Base-by-base conservation (phyloP, 2,888 invertebrate genomes). In the Allygus modestus region DNA sequence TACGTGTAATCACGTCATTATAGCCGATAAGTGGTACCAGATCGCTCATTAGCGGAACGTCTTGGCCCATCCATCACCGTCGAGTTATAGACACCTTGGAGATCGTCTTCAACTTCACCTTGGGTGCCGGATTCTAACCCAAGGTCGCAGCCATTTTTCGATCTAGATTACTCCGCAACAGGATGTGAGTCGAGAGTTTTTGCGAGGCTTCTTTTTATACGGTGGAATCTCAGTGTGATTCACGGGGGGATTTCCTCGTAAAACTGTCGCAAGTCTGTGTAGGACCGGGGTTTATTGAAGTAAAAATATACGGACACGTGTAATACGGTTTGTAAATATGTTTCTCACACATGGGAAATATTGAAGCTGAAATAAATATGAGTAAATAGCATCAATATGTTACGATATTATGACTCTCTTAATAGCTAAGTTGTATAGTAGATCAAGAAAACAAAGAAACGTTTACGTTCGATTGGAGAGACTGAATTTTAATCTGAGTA, bases 1-100 rank as follows among this genome's bases (percentile, higher is more conserved):
- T 37, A 51, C 51, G 51, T 51, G 51, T 51, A 51, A 51, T 51
- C 51, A 51, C 51, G 11, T 51, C 51, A 51, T 51, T 51, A 51
- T n/a, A 2, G 51, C 51, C 15, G 11, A n/a, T 51, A 51, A 51
- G 51, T 51, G 51, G 51, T 51, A 51, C 51, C 17, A 51, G 51
- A 51, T 51, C 15, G 51, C n/a, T 51, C 51, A 51, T 51, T 51
- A 51, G 51, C 37, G 11, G 37, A n/a, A n/a, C n/a, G n/a, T n/a
- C n/a, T n/a, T n/a, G 7, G 51, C 2, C 15, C 51, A 51, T 51
- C 51, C 11, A 51, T 51, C 51, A 51, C 9, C 9, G 51, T 51
- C 51, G 51, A n/a, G 51, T 51, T 51, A 51, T 4, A 37, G 37
- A 11, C 37, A 11, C n/a, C n/a, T n/a, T n/a, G 37, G 37, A 37